Evolutionary conservation across 2,113 vertebrate genomes (phyloP).

Genomic region (Leucoraja erinaceus): DNA sequence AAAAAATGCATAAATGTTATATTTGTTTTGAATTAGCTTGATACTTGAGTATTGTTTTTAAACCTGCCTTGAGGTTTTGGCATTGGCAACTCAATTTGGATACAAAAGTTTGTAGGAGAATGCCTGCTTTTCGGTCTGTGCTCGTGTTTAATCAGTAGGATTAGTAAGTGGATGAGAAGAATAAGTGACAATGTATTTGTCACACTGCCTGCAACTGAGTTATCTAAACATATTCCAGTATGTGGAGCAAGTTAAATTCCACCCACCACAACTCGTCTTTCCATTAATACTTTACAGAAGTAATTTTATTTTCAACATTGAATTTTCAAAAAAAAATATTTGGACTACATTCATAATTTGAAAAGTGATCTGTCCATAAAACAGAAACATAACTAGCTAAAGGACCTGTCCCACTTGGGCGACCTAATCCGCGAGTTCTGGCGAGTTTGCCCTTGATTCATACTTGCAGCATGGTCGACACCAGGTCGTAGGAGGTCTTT

Average conservation of each 20-base stretch:
- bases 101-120: neutral
- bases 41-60: neutral
- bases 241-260: neutral
- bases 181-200: neutral
- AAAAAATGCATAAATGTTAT: neutral
- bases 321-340: neutral
- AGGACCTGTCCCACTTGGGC: no score
- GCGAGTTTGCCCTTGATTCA: no score
- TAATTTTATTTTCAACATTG: neutral
- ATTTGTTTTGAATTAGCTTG: neutral
- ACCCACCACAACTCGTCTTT: neutral
- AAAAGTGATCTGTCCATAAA: neutral
- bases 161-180: neutral
- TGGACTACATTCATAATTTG: slow-evolving; percentile 18
- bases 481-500: no score
- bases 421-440: no score
- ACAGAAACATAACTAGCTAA: neutral
- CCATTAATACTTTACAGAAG: neutral
- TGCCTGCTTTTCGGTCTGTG: neutral
- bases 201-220: neutral
- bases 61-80: neutral
- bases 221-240: neutral
- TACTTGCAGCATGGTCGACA: no score
- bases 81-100: neutral
- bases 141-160: neutral